Evolutionary conservation across 2,113 vertebrate genomes (phyloP).

Genomic region (Oplegnathus fasciatus): DNA sequence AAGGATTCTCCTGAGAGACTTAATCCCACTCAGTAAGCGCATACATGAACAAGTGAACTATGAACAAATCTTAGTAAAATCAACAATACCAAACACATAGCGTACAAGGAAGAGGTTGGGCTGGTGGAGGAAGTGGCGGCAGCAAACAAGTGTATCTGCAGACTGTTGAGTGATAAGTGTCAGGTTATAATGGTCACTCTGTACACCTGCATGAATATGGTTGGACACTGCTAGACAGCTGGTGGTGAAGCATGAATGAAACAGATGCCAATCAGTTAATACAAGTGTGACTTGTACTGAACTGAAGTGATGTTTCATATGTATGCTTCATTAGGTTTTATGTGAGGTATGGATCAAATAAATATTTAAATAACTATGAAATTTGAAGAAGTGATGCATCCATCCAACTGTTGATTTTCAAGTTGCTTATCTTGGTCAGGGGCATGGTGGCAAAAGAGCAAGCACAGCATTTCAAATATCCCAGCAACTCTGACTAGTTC

Average conservation of each 20-base stretch:
- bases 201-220: not conserved
- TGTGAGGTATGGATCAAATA: not conserved
- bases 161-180: not conserved
- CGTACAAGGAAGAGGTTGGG: not conserved
- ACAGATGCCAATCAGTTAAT: not conserved
- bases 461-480: not conserved
- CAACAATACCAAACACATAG: not conserved
- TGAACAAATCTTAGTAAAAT: not conserved
- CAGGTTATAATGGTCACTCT: not conserved
- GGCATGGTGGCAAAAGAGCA: not conserved
- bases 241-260: not conserved
- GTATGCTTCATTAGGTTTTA: not conserved
- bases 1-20: not conserved
- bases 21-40: not conserved
- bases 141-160: slow-evolving; percentile 5
- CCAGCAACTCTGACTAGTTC: not conserved
- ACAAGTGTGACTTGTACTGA: not conserved
- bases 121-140: not conserved
- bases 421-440: not conserved
- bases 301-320: too few relatives aligned
- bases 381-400: not conserved
- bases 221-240: not conserved
- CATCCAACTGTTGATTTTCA: not conserved
- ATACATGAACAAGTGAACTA: too few relatives aligned
- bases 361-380: not conserved